Evolutionary conservation across 2,797 vertebrate species (phyloP).

Genomic region (Ataeniobius toweri): DNA sequence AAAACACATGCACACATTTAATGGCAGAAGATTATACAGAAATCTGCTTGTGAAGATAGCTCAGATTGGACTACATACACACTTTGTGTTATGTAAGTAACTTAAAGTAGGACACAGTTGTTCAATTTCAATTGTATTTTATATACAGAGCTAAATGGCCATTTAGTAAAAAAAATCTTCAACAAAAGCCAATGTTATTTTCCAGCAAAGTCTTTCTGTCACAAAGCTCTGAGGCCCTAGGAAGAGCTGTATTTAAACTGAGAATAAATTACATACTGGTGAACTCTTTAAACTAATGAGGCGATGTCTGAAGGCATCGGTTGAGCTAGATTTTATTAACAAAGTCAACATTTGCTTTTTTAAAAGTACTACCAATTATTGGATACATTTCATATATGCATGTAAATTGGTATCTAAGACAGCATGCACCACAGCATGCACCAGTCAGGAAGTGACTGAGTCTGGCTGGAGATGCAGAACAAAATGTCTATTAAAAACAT

Average conservation of each 20-base stretch:
- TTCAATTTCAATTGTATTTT: not conserved
- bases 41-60: not conserved
- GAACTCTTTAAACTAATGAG: not conserved
- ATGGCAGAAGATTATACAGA: constrained; percentile 4
- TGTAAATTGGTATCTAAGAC: not conserved
- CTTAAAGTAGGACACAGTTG: not conserved
- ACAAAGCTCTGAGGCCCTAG: not conserved
- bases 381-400: not conserved
- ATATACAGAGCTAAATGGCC: not conserved
- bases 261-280: not conserved
- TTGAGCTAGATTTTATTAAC: not conserved
- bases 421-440: not conserved
- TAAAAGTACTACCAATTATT: not conserved
- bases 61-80: not conserved
- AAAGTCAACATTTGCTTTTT: not conserved
- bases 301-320: too few species aligned
- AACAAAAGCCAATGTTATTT: not conserved
- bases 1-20: not conserved
- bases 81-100: constrained; percentile 7
- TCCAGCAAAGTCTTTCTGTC: not conserved
- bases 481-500: not conserved
- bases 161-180: not conserved
- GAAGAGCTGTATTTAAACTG: not conserved
- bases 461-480: not conserved
- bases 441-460: not conserved